Evolutionary conservation across 2,113 vertebrate species (phyloP).

Genomic region (Paracanthobrama guichenoti): DNA sequence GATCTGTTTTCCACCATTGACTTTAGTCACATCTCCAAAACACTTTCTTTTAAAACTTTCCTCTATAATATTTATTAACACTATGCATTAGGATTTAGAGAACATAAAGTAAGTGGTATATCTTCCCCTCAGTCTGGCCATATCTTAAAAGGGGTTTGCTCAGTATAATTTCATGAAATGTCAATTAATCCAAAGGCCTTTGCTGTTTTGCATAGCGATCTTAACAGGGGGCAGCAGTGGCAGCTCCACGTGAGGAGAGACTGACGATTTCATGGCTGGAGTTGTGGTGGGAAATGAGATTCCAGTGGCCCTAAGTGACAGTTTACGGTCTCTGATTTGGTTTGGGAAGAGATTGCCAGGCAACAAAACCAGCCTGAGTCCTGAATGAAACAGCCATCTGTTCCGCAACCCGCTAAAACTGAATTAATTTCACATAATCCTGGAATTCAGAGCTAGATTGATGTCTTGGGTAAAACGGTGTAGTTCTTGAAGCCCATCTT

Average conservation of each 20-base stretch:
- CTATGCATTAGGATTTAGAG: neutral
- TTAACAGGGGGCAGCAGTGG: constrained; percentile 19
- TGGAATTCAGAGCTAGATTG: constrained; percentile 67
- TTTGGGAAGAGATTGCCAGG: constrained; percentile 71
- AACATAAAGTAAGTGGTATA: neutral
- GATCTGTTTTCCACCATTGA: neutral
- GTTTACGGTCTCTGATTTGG: constrained; percentile 75
- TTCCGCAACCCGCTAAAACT: constrained; percentile 65
- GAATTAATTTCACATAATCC: constrained; percentile 75
- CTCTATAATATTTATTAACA: constrained; percentile 4
- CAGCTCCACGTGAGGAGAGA: constrained; percentile 49
- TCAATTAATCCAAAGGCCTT: constrained; percentile 54
- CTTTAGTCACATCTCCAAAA: neutral
- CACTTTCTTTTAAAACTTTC: neutral
- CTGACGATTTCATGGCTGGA: constrained; percentile 59
- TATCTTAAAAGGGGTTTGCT: constrained; percentile 34
- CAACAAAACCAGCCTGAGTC: constrained; percentile 73
- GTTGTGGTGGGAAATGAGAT: constrained; percentile 65
- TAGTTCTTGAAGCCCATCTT: constrained; percentile 48
- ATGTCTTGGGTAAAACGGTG: constrained; percentile 49
- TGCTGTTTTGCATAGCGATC: constrained; percentile 53
- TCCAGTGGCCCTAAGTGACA: constrained; percentile 73
- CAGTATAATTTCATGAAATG: constrained; percentile 36
- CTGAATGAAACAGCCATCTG: constrained; percentile 76
- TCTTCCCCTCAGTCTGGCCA: neutral